These are phyloP conservation scores for Ramphastos sulfuratus DNA, from an alignment of 2,113 vertebrate genomes.

Conservation along the genomic window DNA sequence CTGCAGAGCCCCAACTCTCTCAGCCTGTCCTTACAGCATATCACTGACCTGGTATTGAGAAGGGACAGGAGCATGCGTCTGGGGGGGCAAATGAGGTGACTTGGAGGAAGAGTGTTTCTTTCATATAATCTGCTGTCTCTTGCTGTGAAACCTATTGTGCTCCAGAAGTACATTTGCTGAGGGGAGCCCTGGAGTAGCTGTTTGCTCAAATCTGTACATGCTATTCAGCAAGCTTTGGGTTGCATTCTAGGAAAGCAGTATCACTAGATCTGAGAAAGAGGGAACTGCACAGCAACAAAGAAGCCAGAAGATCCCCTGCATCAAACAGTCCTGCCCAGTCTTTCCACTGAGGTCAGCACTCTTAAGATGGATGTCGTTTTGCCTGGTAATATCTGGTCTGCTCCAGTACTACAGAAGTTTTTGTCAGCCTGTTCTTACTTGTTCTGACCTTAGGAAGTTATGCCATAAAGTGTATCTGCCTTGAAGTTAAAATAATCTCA, in stretches of 20 bases:
- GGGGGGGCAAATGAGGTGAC: not conserved
- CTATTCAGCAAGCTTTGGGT: not conserved
- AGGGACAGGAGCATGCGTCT: not conserved
- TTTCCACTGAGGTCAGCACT: not conserved
- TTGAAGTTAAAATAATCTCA: not conserved
- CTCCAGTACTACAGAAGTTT: not conserved
- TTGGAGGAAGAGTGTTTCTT: not conserved
- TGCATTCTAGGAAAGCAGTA: not conserved
- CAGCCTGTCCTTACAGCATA: no score
- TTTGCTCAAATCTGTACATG: not conserved
- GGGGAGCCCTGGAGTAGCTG: not conserved
- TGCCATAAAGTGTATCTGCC: not conserved
- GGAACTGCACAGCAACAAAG: not conserved
- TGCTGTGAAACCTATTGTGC: not conserved
- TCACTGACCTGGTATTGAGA: not conserved
- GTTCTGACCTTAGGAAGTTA: not conserved
- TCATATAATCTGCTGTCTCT: not conserved
- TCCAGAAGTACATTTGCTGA: rapidly evolving
- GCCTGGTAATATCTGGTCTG: not conserved
- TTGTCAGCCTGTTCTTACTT: not conserved
- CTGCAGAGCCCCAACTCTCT: no score
- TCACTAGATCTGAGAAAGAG: not conserved
- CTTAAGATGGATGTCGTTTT: not conserved
- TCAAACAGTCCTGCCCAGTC: no score
- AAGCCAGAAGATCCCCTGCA: not conserved